These are phyloP conservation scores for Engystomops pustulosus DNA, from an alignment of 2,113 vertebrate genomes.

Conservation along the genomic window DNA sequence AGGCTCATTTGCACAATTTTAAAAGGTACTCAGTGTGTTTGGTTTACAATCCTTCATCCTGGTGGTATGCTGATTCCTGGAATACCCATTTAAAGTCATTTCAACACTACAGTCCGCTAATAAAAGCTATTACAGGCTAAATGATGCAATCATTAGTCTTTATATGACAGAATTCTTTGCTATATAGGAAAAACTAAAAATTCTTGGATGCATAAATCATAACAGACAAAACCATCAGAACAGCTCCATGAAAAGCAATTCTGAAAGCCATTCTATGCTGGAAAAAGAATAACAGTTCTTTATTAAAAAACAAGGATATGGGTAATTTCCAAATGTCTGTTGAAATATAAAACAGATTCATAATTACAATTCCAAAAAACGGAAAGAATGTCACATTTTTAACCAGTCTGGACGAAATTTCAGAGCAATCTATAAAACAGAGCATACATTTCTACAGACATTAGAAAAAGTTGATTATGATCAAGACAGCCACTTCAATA, in stretches of 20 bases:
- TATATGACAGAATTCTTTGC: no score
- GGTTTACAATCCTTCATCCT: no score
- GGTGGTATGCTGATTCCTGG: no score
- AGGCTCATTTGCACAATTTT: no score
- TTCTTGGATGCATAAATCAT: conserved; percentile 10
- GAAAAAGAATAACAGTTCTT: conserved; percentile 58
- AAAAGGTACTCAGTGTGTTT: no score
- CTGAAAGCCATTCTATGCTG: conserved; percentile 60
- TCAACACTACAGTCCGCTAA: no score
- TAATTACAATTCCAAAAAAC: conserved; percentile 64
- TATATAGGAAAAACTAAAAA: not conserved
- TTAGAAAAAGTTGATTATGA: no score
- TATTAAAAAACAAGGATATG: conserved; percentile 53
- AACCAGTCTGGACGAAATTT: conserved; percentile 27
- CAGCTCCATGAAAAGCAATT: no score
- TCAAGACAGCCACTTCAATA: no score
- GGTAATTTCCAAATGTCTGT: conserved; percentile 65
- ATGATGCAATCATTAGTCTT: no score
- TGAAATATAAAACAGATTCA: conserved; percentile 65
- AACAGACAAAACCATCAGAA: conserved; percentile 31
- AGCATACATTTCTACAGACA: not conserved
- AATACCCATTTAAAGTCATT: no score
- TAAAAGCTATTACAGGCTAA: no score
- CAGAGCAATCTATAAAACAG: not conserved
- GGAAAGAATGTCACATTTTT: conserved; percentile 59